Percentiles rank a stretch among this genome's conserved stretches.
Conservation (phyloP, 2,888 invertebrate species). For the Eristalis intricaria region DNA sequence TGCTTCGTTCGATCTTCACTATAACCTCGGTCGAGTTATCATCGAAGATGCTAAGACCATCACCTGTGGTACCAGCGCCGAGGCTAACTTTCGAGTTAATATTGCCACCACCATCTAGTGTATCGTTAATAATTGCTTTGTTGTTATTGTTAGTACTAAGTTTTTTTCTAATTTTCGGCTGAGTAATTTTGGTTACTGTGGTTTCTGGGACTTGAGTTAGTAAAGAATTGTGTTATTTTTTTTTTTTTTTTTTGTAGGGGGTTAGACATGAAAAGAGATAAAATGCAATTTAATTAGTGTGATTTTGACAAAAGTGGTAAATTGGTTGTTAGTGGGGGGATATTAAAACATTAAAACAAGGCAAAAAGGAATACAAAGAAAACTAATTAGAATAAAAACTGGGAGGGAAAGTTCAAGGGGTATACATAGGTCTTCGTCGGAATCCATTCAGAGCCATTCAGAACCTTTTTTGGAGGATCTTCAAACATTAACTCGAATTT, state of each 20-base stretch:
- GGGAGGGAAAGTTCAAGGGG: not conserved
- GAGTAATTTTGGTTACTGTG: conserved; percentile 40
- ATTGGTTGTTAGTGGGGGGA: not conserved
- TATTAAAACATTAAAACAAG: not conserved
- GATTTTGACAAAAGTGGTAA: not conserved
- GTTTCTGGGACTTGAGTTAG: conserved; percentile 53
- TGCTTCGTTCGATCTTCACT: conserved; percentile 77
- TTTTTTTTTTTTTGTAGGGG: conserved; percentile 25
- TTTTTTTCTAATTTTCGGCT: conserved; percentile 33
- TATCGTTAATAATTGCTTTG: conserved; percentile 32
- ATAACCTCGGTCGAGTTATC: conserved; percentile 79
- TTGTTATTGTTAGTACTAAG: conserved; percentile 56
- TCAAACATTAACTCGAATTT: too few species aligned
- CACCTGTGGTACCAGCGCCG: conserved; percentile 56
- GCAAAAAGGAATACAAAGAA: not conserved
- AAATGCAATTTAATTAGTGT: conserved; percentile 45
- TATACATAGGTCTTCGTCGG: too few species aligned
- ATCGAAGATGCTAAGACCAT: conserved; percentile 73
- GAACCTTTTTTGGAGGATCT: too few species aligned
- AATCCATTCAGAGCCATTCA: too few species aligned
- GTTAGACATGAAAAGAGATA: conserved; percentile 66
- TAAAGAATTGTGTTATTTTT: conserved; percentile 29
- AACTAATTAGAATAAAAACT: not conserved
- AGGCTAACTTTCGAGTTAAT: conserved; percentile 13
- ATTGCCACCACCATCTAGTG: conserved; percentile 10